Evolutionary conservation across 2,113 vertebrate genomes (phyloP).

Genomic region (Planiliza haematocheilus): DNA sequence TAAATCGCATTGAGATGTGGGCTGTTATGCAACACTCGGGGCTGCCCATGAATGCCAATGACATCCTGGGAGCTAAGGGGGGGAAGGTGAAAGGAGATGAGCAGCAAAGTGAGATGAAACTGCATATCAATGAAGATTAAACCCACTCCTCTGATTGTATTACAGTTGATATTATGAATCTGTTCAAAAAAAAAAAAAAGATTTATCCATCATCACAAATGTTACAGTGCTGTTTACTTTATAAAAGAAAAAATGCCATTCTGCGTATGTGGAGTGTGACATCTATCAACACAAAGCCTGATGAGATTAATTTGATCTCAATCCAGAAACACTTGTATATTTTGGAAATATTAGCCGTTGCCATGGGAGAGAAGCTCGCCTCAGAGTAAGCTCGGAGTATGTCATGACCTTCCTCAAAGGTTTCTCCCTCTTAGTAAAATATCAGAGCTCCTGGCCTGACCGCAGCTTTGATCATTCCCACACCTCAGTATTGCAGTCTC

Average conservation of each 20-base stretch:
- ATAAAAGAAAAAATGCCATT: too few species aligned
- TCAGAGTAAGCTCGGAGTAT: neutral
- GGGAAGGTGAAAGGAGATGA: neutral
- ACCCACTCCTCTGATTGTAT: neutral
- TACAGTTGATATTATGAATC: neutral
- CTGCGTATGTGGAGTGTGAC: too few species aligned
- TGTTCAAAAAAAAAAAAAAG: neutral
- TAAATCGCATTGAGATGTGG: conserved; percentile 35
- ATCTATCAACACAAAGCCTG: too few species aligned
- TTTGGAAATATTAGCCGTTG: neutral
- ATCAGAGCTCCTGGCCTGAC: neutral
- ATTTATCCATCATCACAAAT: too few species aligned
- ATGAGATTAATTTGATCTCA: neutral
- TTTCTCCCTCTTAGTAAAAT: neutral
- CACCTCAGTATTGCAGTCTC: conserved; percentile 26
- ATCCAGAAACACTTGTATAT: neutral
- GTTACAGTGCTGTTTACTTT: neutral
- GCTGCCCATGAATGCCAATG: conserved; percentile 42
- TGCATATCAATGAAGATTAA: neutral
- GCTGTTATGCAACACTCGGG: conserved; percentile 53
- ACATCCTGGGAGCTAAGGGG: neutral
- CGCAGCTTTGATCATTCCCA: neutral
- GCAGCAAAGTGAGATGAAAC: conserved; percentile 7
- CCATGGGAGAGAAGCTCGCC: neutral
- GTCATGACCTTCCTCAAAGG: neutral